Conservation (phyloP, 2,888 invertebrate genomes). For the Bombylius discolor region DNA sequence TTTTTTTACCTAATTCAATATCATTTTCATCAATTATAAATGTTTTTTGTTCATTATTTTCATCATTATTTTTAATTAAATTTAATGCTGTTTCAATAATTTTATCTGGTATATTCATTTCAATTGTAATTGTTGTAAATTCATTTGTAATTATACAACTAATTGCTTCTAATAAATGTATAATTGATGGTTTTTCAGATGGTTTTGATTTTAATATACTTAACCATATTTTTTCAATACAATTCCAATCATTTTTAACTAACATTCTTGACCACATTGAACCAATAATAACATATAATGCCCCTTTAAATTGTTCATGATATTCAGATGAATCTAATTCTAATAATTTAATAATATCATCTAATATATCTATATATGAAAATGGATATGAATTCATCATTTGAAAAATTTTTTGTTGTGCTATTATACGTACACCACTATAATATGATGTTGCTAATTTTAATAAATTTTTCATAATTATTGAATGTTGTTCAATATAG, state of each 20-base stretch:
- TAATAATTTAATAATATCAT: slow-evolving; percentile 48
- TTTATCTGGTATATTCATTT: slow-evolving; percentile 40
- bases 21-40: slow-evolving; percentile 24
- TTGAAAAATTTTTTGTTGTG: slow-evolving; percentile 52
- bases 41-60: slow-evolving; percentile 16
- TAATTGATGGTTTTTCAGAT: slow-evolving; percentile 74
- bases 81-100: slow-evolving; percentile 40
- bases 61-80: slow-evolving; percentile 33
- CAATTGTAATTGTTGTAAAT: slow-evolving; percentile 51
- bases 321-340: slow-evolving; percentile 44
- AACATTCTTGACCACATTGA: slow-evolving; percentile 21
- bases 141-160: slow-evolving; percentile 43
- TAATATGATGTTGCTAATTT: slow-evolving; percentile 16
- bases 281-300: slow-evolving; percentile 48
- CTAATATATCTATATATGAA: slow-evolving; percentile 53
- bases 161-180: slow-evolving; percentile 45
- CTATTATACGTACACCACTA: slow-evolving; percentile 43
- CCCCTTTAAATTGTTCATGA: slow-evolving; percentile 66
- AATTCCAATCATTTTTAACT: slow-evolving; percentile 57
- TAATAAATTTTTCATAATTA: slow-evolving; percentile 45
- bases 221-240: slow-evolving; percentile 61
- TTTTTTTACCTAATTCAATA: slow-evolving; percentile 30
- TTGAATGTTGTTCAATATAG: slow-evolving; percentile 45
- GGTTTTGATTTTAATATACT: slow-evolving; percentile 61
- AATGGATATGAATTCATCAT: slow-evolving; percentile 53